These are phyloP conservation scores for cat (Felis catus) DNA, from an alignment of 2,113 vertebrate species.

Conservation along the genomic window DNA sequence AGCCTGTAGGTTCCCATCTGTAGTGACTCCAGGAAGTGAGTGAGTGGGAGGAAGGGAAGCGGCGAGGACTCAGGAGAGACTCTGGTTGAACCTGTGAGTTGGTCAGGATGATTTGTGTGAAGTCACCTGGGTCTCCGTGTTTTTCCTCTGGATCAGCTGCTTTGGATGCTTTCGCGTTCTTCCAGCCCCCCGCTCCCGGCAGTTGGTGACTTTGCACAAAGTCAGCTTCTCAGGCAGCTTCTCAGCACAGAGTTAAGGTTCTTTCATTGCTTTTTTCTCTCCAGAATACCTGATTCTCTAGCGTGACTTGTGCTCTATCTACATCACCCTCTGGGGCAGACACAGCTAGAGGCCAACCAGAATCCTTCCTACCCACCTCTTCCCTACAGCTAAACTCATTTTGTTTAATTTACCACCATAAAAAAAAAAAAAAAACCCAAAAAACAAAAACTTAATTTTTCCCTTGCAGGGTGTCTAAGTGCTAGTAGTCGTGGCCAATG, in stretches of 20 bases:
- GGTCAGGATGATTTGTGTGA: background rate
- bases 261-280: constrained; percentile 14
- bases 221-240: background rate
- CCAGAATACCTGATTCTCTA: background rate
- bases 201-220: background rate
- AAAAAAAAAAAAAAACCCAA: background rate
- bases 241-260: background rate
- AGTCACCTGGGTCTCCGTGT: background rate
- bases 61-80: background rate
- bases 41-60: background rate
- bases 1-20: background rate
- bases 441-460: background rate
- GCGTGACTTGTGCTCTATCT: background rate
- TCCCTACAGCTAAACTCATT: background rate
- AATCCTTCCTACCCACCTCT: background rate
- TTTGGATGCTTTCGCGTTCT: background rate
- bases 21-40: background rate
- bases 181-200: background rate
- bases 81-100: background rate
- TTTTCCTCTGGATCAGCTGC: constrained; percentile 51
- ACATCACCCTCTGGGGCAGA: background rate
- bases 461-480: background rate
- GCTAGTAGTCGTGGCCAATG: background rate
- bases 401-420: background rate
- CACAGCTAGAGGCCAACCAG: background rate